Percentiles rank a stretch among this genome's conserved stretches.
These are phyloP conservation scores for Melolontha melolontha DNA, from an alignment of 2,888 invertebrate species.

Conservation along the genomic window DNA sequence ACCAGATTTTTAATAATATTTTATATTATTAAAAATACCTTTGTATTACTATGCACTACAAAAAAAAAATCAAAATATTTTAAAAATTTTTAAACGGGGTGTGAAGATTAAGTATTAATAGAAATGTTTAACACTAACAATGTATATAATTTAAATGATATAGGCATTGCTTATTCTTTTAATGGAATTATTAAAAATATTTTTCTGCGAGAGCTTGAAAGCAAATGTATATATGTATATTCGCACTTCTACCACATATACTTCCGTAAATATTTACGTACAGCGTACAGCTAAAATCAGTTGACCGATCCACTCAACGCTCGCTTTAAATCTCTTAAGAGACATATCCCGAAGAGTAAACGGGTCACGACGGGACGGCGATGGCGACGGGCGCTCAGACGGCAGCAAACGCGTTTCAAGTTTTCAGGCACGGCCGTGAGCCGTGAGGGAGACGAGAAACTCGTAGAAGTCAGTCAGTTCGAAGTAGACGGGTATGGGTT, in stretches of 20 bases:
- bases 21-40: too few relatives aligned
- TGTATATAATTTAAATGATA: too few relatives aligned
- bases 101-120: too few relatives aligned
- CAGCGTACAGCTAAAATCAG: conserved; percentile 35
- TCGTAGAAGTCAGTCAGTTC: conserved; percentile 39
- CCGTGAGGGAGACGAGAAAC: conserved; percentile 36
- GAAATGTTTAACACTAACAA: too few relatives aligned
- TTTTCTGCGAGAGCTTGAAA: too few relatives aligned
- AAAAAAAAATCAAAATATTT: too few relatives aligned
- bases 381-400: conserved; percentile 31
- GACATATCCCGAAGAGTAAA: conserved; percentile 35
- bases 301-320: conserved; percentile 50
- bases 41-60: too few relatives aligned
- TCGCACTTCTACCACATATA: neutral
- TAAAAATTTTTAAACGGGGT: too few relatives aligned
- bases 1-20: too few relatives aligned
- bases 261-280: conserved; percentile 7
- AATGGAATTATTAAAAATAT: too few relatives aligned
- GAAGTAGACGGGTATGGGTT: conserved; percentile 31
- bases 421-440: conserved; percentile 37
- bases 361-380: conserved; percentile 26
- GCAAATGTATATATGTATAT: neutral
- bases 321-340: conserved; percentile 49
- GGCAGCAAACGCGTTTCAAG: conserved; percentile 38
- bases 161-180: too few relatives aligned